Evolutionary conservation across 2,797 vertebrate genomes (phyloP), one percentile per base, ranked within the genome.

Genomic region (Parotocinclus haroldoi): DNA sequence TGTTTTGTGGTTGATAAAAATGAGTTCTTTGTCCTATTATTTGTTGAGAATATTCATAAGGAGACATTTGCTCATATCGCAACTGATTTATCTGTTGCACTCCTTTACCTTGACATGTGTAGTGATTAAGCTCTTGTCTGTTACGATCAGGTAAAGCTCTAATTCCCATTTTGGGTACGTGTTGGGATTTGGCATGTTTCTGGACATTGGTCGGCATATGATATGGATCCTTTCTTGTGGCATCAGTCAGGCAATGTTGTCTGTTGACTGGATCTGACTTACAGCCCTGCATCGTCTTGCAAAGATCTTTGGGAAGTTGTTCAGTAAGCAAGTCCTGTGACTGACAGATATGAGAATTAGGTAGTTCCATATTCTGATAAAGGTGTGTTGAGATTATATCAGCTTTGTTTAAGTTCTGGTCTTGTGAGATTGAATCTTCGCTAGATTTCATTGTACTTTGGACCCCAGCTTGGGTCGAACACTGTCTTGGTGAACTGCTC

Each of bases 101-200:
- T 36, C 63, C 63, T 55, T 37, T 3, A 44, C 42, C 62, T 55
- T 42, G 69, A 36, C 37, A 66, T 44, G 42, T 66, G n/a, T 27
- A 55, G 10, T 38, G 51, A 61, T 51, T 53, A 19, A 61, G 37
- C 7, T 78, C 73, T 53, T 73, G 68, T 68, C 57, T 55, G 49
- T 64, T 73, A 48, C 67, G 76, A 53, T 78, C 76, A 12, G 76
- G 73, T 46, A 78, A 73, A 59, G 76, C 76, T 37, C 76, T 68
- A 9, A 73, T 77, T 56, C 67, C 83, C 37, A 75, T 67, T 60
- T 82, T 84, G n/a, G 84, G 82, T 59, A 82, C 77, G 65, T 84
- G 63, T 44, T 79, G 80, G 60, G 79, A 83, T 69, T 79, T 85
- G n/a, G 75, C 71, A 48, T 81, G 64, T 50, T 81, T 83, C 14